Evolutionary conservation across 1,140 invertebrate genomes (phyloP).

Genomic region (Halesus radiatus): DNA sequence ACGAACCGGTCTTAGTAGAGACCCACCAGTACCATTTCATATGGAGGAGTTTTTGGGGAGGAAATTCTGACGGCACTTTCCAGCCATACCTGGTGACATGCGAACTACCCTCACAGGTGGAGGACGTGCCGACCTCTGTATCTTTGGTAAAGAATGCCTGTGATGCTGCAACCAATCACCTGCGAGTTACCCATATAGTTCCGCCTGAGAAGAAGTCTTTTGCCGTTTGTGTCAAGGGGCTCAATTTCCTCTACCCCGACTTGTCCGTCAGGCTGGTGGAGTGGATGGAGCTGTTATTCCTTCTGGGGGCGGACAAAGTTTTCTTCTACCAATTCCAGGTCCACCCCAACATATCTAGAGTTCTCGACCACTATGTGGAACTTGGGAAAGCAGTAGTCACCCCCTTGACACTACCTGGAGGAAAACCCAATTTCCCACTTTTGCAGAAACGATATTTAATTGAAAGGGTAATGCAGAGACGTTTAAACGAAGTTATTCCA

Average conservation of each 20-base stretch:
- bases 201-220: constrained; percentile 82
- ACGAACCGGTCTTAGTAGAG: constrained; percentile 83
- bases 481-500: constrained; percentile 94
- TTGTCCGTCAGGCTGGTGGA: constrained; percentile 89
- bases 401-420: constrained; percentile 90
- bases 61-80: constrained; percentile 91
- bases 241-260: constrained; percentile 93
- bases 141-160: constrained; percentile 88
- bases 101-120: constrained; percentile 81
- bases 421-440: constrained; percentile 89
- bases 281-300: constrained; percentile 92
- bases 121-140: constrained; percentile 84
- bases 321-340: constrained; percentile 93
- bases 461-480: constrained; percentile 90
- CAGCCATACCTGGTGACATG: constrained; percentile 93
- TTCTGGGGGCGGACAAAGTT: constrained; percentile 92
- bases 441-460: constrained; percentile 90
- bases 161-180: constrained; percentile 87
- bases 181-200: constrained; percentile 85
- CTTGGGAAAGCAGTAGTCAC: constrained; percentile 86
- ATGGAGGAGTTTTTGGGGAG: constrained; percentile 94
- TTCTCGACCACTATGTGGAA: constrained; percentile 84
- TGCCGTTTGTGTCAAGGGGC: constrained; percentile 93
- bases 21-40: constrained; percentile 92
- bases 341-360: constrained; percentile 91